These are phyloP conservation scores for Bettongia penicillata DNA, from an alignment of 2,113 vertebrate genomes.

Conservation along the genomic window DNA sequence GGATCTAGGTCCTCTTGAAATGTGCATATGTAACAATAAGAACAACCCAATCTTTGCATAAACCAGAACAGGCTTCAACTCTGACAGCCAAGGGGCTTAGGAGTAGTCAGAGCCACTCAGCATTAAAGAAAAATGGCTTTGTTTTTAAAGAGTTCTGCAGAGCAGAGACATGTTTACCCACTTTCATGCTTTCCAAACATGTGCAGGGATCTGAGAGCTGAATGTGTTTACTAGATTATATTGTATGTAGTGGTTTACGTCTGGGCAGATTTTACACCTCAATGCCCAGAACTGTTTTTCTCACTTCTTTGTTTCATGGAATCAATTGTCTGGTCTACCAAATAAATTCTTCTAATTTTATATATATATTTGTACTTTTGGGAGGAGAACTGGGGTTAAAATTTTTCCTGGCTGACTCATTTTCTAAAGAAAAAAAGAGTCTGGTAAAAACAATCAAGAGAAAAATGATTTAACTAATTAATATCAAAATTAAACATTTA, in stretches of 20 bases:
- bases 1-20: background rate
- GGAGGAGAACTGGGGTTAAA: conserved; percentile 77
- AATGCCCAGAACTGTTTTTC: conserved; percentile 81
- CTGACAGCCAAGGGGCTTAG: background rate
- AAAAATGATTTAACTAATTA: conserved; percentile 71
- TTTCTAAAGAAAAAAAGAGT: conserved; percentile 71
- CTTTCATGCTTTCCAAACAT: conserved; percentile 72
- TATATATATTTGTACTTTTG: conserved; percentile 80
- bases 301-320: conserved; percentile 89
- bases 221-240: conserved; percentile 74
- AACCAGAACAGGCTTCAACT: background rate
- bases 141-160: background rate
- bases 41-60: background rate
- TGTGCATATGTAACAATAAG: rapidly evolving
- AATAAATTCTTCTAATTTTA: conserved; percentile 85
- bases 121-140: background rate
- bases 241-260: conserved; percentile 75
- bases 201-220: conserved; percentile 70
- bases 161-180: conserved; percentile 66
- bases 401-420: conserved; percentile 82
- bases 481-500: conserved; percentile 72
- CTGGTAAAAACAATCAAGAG: conserved; percentile 59
- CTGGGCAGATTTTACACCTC: conserved; percentile 84
- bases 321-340: conserved; percentile 82
- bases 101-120: background rate